Evolutionary conservation across 2,113 vertebrate species (phyloP), one percentile per base, ranked within the genome.

Genomic region (Hippocampus guttulatus): DNA sequence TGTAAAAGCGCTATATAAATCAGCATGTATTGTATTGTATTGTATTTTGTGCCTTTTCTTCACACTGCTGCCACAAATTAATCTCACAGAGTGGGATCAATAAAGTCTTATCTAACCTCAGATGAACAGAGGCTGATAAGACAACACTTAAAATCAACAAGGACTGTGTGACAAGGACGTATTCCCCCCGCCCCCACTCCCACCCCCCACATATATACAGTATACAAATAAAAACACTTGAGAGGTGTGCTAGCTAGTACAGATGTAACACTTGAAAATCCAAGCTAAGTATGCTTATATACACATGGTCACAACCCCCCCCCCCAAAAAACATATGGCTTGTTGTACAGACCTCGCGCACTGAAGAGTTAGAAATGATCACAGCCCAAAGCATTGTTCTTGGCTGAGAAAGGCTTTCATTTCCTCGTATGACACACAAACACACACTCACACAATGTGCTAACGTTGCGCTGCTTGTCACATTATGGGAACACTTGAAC

Each of bases 381-480:
- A 75, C 75, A 83, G 83, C 64, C 58, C 52, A 57, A 15, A 76
- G 78, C 79, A 81, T 84, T 91, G 77, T 79, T 91, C 75, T 91
- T 91, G 92, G 91, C 85, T 64, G n/a, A 5, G 62, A 74, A 63
- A 1, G 25, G 33, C 69, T 70, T 74, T 64, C 64, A 66, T 86
- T 86, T 83, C 73, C 79, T 69, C 73, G 60, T 78, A 6, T 81
- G 77, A 79, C 74, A 65, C 49, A 66, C 69, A 64, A 47, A 45
- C 55, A 57, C 75, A 68, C 58, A 47, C 66, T 49, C 74, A 38
- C 71, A 61, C 74, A 54, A 60, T 40, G 33, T 45, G 64, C 33
- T 68, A 51, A 73, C 68, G 60, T 52, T 20, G 71, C 41, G 47
- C 72, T 74, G 72, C 81, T 90, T 4, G 18, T 14, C 54, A 63